phyloP scores from a whole-genome alignment of 2,797 vertebrate genomes.

The Hydrophis major region DNA sequence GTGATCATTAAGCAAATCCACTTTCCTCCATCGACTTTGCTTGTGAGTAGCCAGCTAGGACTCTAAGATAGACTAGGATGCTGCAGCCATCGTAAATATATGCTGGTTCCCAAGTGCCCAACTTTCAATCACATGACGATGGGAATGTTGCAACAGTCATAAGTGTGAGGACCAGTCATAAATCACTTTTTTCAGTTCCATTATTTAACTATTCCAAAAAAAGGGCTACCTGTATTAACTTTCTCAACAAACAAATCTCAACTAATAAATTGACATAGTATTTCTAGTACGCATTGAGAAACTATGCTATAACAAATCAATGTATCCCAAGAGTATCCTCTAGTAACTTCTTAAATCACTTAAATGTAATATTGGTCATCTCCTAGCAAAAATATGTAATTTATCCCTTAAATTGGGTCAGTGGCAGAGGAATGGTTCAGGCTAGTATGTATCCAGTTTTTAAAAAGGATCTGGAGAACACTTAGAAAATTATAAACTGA shows the following conservation, averaged over 20 bases:
- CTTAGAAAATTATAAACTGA: neutral
- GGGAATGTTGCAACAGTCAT: neutral
- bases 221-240: neutral
- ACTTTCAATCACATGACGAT: neutral
- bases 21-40: neutral
- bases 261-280: neutral
- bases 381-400: neutral
- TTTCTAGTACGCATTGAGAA: neutral
- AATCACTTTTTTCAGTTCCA: neutral
- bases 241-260: neutral
- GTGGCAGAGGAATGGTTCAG: neutral
- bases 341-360: neutral
- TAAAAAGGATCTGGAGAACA: neutral
- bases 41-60: neutral
- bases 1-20: neutral
- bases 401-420: neutral
- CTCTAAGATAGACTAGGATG: neutral
- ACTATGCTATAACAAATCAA: neutral
- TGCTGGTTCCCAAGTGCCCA: neutral
- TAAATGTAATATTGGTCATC: neutral
- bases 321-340: neutral
- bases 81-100: neutral
- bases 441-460: neutral
- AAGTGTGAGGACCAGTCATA: neutral
- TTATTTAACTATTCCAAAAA: neutral